Percentiles rank a stretch among this genome's conserved stretches.
phyloP scores from a whole-genome alignment of 2,113 vertebrate species.

The Pachypanchax playfairii region DNA sequence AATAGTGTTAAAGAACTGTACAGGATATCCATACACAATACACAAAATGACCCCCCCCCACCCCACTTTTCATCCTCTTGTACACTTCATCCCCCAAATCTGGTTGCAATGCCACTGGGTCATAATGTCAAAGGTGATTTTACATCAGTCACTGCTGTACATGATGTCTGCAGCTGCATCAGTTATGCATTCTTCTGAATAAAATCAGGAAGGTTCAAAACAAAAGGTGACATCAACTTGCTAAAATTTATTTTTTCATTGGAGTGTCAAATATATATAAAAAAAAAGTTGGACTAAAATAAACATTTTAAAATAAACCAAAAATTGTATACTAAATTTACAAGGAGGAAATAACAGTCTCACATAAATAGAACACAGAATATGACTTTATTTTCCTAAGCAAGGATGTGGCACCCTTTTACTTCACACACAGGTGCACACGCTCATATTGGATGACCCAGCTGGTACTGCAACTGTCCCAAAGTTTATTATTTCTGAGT shows the following conservation, averaged over 20 bases:
- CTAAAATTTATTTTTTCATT: slow-evolving; percentile 24
- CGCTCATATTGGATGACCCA: slow-evolving; percentile 64
- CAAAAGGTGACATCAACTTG: slow-evolving; percentile 51
- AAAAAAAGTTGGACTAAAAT: background rate
- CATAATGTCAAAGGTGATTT: slow-evolving; percentile 62
- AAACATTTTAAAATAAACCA: slow-evolving; percentile 26
- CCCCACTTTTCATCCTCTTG: slow-evolving; percentile 34
- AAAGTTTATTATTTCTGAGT: slow-evolving; percentile 56
- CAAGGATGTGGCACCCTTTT: no score
- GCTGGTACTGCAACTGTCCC: slow-evolving; percentile 67
- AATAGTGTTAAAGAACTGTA: slow-evolving; percentile 87
- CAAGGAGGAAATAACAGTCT: slow-evolving; percentile 19
- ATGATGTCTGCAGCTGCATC: slow-evolving; percentile 50
- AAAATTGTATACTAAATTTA: no score
- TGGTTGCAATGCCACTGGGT: slow-evolving; percentile 73
- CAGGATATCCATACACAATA: slow-evolving; percentile 83
- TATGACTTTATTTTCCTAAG: no score
- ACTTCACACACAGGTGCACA: slow-evolving; percentile 20
- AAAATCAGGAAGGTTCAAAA: slow-evolving; percentile 60
- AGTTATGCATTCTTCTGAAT: slow-evolving; percentile 45
- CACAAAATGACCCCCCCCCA: slow-evolving; percentile 70
- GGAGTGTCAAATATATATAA: no score
- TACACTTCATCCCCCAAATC: slow-evolving; percentile 26
- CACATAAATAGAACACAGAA: slow-evolving; percentile 57
- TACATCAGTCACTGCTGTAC: slow-evolving; percentile 45